A percentile compares a stretch with the other conserved stretches of the same genome.
Evolutionary conservation across 2,113 vertebrate species (phyloP).

Genomic region (Formicarius rufipectus): DNA sequence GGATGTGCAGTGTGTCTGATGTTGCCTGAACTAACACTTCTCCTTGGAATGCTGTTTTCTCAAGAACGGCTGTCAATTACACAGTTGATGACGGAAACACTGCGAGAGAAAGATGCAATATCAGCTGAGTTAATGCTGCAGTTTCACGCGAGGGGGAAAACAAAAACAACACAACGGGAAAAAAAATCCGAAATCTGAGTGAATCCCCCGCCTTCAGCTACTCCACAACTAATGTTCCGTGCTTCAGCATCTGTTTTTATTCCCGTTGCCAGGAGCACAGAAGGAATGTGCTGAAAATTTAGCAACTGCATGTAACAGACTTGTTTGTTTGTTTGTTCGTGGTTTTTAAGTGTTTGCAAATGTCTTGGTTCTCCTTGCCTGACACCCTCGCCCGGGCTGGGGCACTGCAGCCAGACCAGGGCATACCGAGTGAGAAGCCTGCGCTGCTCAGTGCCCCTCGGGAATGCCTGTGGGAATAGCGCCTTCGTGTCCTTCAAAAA

Average conservation of each 20-base stretch:
- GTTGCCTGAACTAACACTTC: accelerated
- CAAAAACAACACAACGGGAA: background rate
- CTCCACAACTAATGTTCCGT: background rate
- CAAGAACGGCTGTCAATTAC: too few species aligned
- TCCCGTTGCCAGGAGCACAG: too few species aligned
- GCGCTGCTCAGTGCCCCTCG: accelerated
- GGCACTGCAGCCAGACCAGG: accelerated
- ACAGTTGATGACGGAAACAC: too few species aligned
- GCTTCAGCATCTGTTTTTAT: background rate
- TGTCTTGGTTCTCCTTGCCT: background rate
- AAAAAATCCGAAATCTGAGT: background rate
- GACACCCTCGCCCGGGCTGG: background rate
- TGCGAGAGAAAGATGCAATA: background rate
- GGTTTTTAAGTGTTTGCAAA: background rate
- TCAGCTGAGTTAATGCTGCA: background rate
- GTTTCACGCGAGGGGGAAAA: background rate
- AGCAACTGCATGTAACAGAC: background rate
- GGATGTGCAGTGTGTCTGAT: background rate
- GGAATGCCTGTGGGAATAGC: background rate
- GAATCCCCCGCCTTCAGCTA: background rate
- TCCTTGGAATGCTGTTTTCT: background rate
- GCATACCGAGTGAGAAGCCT: accelerated
- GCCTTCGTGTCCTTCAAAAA: background rate
- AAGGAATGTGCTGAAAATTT: background rate
- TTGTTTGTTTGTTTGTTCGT: background rate